Evolutionary conservation across 35 echinoderm and acorn worm species (phyloP).

Genomic region (Patiria miniata): DNA sequence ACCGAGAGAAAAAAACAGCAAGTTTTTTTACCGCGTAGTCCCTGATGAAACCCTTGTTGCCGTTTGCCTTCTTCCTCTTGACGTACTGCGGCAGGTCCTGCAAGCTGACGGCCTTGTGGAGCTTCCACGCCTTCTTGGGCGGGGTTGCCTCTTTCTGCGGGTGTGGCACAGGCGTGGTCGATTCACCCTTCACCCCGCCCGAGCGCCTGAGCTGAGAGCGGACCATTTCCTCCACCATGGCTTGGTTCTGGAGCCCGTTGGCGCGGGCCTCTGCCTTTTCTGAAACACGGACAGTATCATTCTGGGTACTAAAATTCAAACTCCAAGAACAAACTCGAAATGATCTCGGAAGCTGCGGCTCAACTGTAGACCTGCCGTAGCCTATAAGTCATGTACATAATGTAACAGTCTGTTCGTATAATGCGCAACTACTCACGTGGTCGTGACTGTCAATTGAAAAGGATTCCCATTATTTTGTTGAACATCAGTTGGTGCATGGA

Average conservation of each 20-base stretch:
- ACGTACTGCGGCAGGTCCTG: constrained; percentile 18
- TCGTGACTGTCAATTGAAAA: no score
- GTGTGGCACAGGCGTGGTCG: background rate
- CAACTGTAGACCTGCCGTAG: no score
- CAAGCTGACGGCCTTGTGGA: background rate
- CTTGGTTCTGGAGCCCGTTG: constrained; percentile 1
- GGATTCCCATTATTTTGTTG: no score
- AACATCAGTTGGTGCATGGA: no score
- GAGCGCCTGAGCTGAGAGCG: background rate
- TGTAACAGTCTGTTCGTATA: no score
- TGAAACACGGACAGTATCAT: background rate
- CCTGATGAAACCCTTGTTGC: constrained; percentile 22
- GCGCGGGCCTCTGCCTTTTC: background rate
- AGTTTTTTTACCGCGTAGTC: constrained; percentile 22
- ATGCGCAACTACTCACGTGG: no score
- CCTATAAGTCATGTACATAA: no score
- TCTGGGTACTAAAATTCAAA: no score
- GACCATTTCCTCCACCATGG: background rate
- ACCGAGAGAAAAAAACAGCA: background rate
- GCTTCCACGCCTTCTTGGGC: constrained; percentile 13
- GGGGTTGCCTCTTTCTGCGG: background rate
- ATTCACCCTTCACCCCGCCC: background rate
- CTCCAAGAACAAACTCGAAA: no score
- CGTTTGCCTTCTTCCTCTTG: constrained; percentile 27
- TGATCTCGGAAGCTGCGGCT: no score